These are phyloP conservation scores for Atta texana DNA, from an alignment of 1,140 invertebrate genomes.

Conservation along the genomic window DNA sequence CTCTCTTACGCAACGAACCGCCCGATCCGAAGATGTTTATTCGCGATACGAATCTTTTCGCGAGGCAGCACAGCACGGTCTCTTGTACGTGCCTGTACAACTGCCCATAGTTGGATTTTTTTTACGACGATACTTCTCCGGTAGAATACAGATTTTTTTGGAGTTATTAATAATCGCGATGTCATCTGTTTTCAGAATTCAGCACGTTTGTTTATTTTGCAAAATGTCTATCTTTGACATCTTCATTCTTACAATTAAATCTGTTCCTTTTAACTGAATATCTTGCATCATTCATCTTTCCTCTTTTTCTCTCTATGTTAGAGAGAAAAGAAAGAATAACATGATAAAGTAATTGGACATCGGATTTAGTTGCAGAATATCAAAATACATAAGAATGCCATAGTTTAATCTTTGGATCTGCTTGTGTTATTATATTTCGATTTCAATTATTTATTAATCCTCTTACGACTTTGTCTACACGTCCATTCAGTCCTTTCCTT, in stretches of 20 bases:
- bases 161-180: neutral
- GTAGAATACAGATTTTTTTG: constrained; percentile 5
- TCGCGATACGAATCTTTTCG: constrained; percentile 45
- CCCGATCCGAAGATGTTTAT: constrained; percentile 16
- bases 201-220: neutral
- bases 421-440: neutral
- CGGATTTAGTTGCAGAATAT: too few relatives aligned
- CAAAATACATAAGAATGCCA: too few relatives aligned
- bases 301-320: too few relatives aligned
- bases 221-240: neutral
- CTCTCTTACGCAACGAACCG: constrained; percentile 32
- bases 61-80: neutral
- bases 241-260: neutral
- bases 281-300: too few relatives aligned
- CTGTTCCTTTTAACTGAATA: too few relatives aligned
- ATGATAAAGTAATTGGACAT: too few relatives aligned
- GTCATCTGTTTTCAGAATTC: neutral
- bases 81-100: neutral
- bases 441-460: neutral
- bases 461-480: neutral
- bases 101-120: neutral
- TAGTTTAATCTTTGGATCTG: too few relatives aligned
- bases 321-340: too few relatives aligned
- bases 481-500: neutral
- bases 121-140: neutral